Base-by-base conservation (phyloP, 2,888 invertebrate genomes). In the Drosophila leonis region DNA sequence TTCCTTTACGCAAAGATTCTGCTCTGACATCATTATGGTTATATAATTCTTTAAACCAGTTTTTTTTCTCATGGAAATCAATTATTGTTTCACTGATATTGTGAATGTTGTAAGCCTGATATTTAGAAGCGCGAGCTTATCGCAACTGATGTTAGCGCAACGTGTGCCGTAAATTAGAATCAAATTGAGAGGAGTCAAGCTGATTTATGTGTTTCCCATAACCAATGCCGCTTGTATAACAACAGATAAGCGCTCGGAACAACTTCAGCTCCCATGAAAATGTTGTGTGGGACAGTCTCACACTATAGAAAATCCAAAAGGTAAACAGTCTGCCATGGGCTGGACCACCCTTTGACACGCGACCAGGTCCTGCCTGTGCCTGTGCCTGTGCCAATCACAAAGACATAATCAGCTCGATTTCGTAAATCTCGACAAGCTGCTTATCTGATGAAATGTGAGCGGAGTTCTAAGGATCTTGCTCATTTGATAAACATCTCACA, bases 371-470 rank as follows among this genome's bases (percentile, higher is more conserved):
- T 54, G 52, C 12, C 44, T 49, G 48, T 24, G 12, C 12, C 44
- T 49, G 48, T 24, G 12, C 24, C 29, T n/a, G 39, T 60, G 69
- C 65, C 64, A 71, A 72, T 81, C 75, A 56, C 75, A 70, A 75
- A 62, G 80, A 77, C 82, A 80, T 88, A 91, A 90, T 88, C 90
- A 83, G 90, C 90, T 90, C 88, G 80, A 78, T 88, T 82, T 77
- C 88, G 76, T 78, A 86, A 84, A 88, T 90, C 88, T 88, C 80
- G 88, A 85, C 90, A 90, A 91, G 88, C 91, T 82, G 88, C 88
- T 90, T 90, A 90, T 90, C 88, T 75, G 85, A 82, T 91, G 90
- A 88, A 91, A 90, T 90, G 87, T 82, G 90, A 90, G 90, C 91
- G 70, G 81, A 64, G 83, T 82, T 77, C 69, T 74, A 62, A 75